phyloP scores from a whole-genome alignment of 1,140 invertebrate species.

The Holotrichia oblita region DNA sequence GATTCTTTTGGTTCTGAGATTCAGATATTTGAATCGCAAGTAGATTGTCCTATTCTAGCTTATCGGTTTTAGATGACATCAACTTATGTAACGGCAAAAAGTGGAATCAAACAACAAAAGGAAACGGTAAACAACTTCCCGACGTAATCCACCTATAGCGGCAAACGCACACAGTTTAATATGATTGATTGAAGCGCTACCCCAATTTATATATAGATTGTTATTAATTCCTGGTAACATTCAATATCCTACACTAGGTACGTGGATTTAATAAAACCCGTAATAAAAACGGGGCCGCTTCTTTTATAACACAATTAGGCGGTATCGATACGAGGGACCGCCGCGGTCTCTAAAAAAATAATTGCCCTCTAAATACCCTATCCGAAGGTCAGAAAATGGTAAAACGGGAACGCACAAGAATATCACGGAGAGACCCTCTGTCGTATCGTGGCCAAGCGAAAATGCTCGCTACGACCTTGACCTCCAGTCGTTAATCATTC shows the following conservation, averaged over 20 bases:
- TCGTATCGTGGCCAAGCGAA: not conserved
- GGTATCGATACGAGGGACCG: not conserved
- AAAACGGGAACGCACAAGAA: not conserved
- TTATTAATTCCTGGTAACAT: not conserved
- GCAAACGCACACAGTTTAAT: too few relatives aligned
- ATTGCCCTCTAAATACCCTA: slow-evolving; percentile 4
- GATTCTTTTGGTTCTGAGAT: too few relatives aligned
- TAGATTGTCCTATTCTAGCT: too few relatives aligned
- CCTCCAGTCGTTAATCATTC: slow-evolving; percentile 3
- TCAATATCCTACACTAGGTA: not conserved
- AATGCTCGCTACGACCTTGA: not conserved
- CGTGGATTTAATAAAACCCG: slow-evolving; percentile 9
- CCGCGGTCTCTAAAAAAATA: slow-evolving; percentile 4
- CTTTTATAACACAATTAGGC: slow-evolving; percentile 13
- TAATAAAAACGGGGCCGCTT: not conserved
- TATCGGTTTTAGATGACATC: too few relatives aligned
- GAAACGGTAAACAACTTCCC: too few relatives aligned
- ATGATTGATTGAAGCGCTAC: too few relatives aligned
- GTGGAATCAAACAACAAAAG: too few relatives aligned
- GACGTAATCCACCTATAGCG: too few relatives aligned
- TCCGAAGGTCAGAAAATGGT: not conserved
- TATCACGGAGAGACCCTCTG: not conserved
- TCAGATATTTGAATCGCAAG: too few relatives aligned
- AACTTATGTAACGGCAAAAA: too few relatives aligned
- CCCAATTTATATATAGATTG: not conserved